Percentiles rank a stretch among this genome's conserved stretches.
phyloP scores from a whole-genome alignment of 2,113 vertebrate genomes.

The Periophthalmodon schlosseri region DNA sequence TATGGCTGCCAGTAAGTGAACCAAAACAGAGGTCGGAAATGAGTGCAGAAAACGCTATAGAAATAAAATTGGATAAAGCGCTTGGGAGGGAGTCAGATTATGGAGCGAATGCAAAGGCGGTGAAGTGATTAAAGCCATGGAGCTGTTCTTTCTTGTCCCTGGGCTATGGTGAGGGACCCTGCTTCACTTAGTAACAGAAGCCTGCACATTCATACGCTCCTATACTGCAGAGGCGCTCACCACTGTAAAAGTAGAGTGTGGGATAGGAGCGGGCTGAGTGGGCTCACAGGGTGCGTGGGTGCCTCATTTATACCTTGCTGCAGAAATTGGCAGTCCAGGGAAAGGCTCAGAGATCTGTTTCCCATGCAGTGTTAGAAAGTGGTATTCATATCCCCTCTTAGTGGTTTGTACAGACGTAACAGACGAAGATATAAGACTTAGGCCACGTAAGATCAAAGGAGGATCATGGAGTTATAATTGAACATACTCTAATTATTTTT shows the following conservation, averaged over 20 bases:
- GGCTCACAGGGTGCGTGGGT: conserved; percentile 24
- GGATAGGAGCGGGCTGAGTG: conserved; percentile 29
- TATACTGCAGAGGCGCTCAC: conserved; percentile 47
- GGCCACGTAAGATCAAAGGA: conserved; percentile 60
- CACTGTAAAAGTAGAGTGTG: conserved; percentile 39
- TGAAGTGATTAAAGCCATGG: conserved; percentile 46
- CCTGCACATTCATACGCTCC: conserved; percentile 62
- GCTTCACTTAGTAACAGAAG: conserved; percentile 42
- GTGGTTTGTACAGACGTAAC: conserved; percentile 34
- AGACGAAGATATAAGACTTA: conserved; percentile 30
- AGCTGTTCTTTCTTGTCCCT: conserved; percentile 49
- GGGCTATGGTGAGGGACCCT: conserved; percentile 44
- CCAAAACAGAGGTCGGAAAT: not conserved
- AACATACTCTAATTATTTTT: conserved; percentile 74
- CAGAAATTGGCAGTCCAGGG: conserved; percentile 9
- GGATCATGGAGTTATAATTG: conserved; percentile 57
- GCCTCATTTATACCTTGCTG: conserved; percentile 16
- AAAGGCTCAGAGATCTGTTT: conserved; percentile 4
- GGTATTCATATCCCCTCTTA: conserved; percentile 29
- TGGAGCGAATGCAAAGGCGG: conserved; percentile 27
- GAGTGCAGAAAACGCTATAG: not conserved
- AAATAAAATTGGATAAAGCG: conserved; percentile 18
- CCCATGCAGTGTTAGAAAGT: conserved; percentile 21
- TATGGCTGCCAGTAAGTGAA: not conserved
- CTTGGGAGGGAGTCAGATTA: conserved; percentile 34